These are phyloP conservation scores for Chamaea fasciata DNA, from an alignment of 2,113 vertebrate genomes.

Conservation along the genomic window DNA sequence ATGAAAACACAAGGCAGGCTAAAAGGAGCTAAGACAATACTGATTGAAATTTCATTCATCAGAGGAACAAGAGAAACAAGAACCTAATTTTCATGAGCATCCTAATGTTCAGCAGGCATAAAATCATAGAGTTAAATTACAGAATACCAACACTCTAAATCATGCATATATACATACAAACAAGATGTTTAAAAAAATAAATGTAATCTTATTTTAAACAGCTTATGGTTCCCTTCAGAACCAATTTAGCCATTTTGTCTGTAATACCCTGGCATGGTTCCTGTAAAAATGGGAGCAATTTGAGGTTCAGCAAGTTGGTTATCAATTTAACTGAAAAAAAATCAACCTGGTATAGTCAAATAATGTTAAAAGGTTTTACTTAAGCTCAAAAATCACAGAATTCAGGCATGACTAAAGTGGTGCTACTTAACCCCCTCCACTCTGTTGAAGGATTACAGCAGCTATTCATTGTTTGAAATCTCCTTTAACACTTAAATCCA, in stretches of 20 bases:
- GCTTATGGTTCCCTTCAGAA: conserved; percentile 58
- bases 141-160: conserved; percentile 66
- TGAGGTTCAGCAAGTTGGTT: conserved; percentile 65
- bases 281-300: conserved; percentile 62
- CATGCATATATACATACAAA: conserved; percentile 75
- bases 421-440: conserved; percentile 14
- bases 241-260: conserved; percentile 71
- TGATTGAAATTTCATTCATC: conserved; percentile 57
- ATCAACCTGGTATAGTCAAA: conserved; percentile 20
- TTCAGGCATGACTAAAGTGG: conserved; percentile 30
- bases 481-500: conserved; percentile 10
- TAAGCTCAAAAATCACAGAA: conserved; percentile 49
- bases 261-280: conserved; percentile 62
- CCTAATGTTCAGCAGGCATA: conserved; percentile 60
- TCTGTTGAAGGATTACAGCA: neutral
- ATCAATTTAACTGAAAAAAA: conserved; percentile 51
- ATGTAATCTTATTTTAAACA: conserved; percentile 73
- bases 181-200: conserved; percentile 71
- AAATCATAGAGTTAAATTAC: conserved; percentile 68
- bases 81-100: conserved; percentile 57
- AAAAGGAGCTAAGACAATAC: conserved; percentile 41
- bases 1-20: conserved; percentile 3
- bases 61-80: conserved; percentile 46
- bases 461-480: neutral
- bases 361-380: conserved; percentile 51